Conservation (phyloP, 1,140 invertebrate species). For the Sycophila sp. region DNA sequence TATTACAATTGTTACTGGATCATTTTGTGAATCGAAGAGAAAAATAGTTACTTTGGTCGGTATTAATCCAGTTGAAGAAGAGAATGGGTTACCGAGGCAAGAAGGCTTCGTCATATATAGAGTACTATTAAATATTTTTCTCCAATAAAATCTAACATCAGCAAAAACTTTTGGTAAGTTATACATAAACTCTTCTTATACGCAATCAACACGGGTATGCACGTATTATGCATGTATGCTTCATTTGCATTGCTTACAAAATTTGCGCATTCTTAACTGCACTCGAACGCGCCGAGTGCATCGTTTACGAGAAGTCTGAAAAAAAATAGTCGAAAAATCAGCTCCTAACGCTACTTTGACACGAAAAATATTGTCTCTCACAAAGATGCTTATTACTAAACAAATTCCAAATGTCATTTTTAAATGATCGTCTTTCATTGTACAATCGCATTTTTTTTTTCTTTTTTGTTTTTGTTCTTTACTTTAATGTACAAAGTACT, state of each 20-base stretch:
- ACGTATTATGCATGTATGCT: no score
- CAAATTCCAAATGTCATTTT: no score
- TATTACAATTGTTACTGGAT: not conserved
- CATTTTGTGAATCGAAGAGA: not conserved
- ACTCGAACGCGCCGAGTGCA: not conserved
- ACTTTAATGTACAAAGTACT: not conserved
- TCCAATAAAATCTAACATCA: conserved; percentile 11
- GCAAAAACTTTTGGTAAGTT: not conserved
- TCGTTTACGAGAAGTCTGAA: not conserved
- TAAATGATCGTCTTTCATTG: no score
- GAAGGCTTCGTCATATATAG: no score
- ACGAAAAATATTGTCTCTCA: conserved; percentile 37
- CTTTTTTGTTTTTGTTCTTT: not conserved
- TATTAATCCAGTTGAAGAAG: not conserved
- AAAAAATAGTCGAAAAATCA: no score
- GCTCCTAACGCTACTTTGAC: no score
- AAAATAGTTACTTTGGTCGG: conserved; percentile 29
- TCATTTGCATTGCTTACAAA: no score
- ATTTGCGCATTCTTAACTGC: not conserved
- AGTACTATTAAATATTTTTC: not conserved
- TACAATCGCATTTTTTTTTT: no score
- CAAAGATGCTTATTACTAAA: no score
- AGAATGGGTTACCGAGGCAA: not conserved
- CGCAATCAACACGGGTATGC: no score
- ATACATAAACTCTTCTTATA: not conserved